A percentile compares a stretch with the other conserved stretches of the same genome.
Conservation (phyloP, 2,113 vertebrate genomes). For the Poecilia latipinna region DNA sequence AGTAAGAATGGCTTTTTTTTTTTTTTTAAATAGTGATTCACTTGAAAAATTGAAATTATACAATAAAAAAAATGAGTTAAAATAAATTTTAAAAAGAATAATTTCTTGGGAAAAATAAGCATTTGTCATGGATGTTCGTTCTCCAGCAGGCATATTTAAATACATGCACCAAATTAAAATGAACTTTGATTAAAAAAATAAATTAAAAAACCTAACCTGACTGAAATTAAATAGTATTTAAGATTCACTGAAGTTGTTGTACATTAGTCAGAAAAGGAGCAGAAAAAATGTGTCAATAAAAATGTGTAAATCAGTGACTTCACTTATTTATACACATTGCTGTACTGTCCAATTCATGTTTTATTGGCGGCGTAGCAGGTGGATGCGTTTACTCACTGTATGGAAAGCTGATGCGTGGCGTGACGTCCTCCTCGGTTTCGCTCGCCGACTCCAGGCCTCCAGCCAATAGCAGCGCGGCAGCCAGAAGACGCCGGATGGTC, state of each 20-base stretch:
- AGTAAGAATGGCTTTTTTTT: no score
- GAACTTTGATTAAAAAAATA: not conserved
- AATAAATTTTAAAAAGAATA: no score
- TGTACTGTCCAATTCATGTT: not conserved
- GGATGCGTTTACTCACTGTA: slow-evolving; percentile 70
- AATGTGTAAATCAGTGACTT: not conserved
- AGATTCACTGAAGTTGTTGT: not conserved
- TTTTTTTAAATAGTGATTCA: no score
- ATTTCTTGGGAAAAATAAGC: no score
- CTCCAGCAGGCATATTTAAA: no score
- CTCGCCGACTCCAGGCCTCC: slow-evolving; percentile 47
- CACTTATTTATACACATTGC: no score
- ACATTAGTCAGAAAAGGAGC: not conserved
- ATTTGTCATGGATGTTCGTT: no score
- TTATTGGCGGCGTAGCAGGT: not conserved
- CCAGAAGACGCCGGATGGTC: slow-evolving; percentile 47
- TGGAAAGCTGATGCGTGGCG: slow-evolving; percentile 76
- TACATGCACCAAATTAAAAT: no score
- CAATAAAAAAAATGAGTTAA: no score
- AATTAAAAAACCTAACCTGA: not conserved
- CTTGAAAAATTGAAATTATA: no score
- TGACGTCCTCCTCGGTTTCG: slow-evolving; percentile 72
- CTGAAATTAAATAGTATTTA: not conserved
- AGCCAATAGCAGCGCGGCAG: slow-evolving; percentile 58
- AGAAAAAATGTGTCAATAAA: not conserved